Conservation (phyloP, 2,797 vertebrate genomes). For the Amblyopsis hoosieri region DNA sequence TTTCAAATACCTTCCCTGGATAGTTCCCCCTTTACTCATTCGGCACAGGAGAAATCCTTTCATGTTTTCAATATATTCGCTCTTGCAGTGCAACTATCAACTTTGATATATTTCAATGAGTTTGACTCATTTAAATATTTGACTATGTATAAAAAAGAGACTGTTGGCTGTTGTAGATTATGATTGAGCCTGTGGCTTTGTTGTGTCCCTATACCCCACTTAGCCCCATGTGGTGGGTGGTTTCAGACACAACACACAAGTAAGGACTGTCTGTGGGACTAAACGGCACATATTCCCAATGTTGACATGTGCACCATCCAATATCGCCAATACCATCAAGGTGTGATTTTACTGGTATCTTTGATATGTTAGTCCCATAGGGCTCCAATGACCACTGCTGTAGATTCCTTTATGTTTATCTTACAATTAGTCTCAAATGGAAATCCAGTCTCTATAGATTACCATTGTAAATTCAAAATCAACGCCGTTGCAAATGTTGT, state of each 20-base stretch:
- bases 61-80: conserved; percentile 17
- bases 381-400: conserved; percentile 19
- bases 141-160: conserved; percentile 38
- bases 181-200: conserved; percentile 32
- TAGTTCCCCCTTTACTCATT: conserved; percentile 23
- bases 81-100: conserved; percentile 32
- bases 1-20: conserved; percentile 34
- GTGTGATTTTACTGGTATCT: not conserved
- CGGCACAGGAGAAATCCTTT: conserved; percentile 27
- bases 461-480: conserved; percentile 2
- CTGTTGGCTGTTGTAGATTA: conserved; percentile 27
- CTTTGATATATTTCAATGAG: conserved; percentile 10
- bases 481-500: conserved; percentile 5
- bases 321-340: conserved; percentile 11
- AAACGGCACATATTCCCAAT: conserved; percentile 37
- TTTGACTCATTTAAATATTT: conserved; percentile 33
- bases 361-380: conserved; percentile 10
- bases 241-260: conserved; percentile 74
- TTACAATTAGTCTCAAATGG: conserved; percentile 6
- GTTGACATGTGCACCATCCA: conserved; percentile 27
- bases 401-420: conserved; percentile 8
- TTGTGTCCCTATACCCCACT: conserved; percentile 44
- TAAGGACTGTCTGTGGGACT: conserved; percentile 54
- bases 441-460: conserved; percentile 1
- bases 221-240: conserved; percentile 46